Percentiles rank a stretch among this genome's conserved stretches.
Evolutionary conservation across 2,888 invertebrate genomes (phyloP).

Genomic region (Tuberolachnus salignus): DNA sequence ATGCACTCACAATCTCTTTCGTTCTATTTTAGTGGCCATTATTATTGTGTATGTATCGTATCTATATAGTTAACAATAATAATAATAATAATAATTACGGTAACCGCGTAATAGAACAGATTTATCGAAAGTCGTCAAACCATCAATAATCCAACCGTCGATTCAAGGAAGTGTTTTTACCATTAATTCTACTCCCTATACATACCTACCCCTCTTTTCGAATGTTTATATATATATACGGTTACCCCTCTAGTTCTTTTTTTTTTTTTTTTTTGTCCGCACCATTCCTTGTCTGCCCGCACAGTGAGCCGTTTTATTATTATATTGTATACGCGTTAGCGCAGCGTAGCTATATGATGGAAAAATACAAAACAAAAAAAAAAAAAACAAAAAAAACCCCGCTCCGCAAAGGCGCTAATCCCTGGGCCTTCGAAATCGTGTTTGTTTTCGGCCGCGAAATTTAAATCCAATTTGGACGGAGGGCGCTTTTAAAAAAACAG

Average conservation of each 20-base stretch:
- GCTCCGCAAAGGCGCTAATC: constrained; percentile 30
- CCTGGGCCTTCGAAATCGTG: constrained; percentile 33
- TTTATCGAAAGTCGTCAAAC: constrained; percentile 45
- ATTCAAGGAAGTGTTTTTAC: constrained; percentile 54
- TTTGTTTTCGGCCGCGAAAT: constrained; percentile 48
- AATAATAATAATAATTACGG: constrained; percentile 43
- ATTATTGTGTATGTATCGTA: no score
- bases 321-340: constrained; percentile 7
- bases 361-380: constrained; percentile 18
- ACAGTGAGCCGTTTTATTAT: constrained; percentile 20
- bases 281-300: background rate
- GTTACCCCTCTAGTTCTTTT: constrained; percentile 18
- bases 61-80: constrained; percentile 8
- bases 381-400: no score
- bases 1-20: background rate
- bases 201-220: background rate
- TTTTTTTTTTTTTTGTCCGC: background rate
- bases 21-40: background rate
- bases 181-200: constrained; percentile 30
- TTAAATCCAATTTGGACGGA: constrained; percentile 48
- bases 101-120: constrained; percentile 49
- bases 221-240: constrained; percentile 9
- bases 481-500: constrained; percentile 47
- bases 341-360: background rate
- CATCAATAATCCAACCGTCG: constrained; percentile 47